Conservation (phyloP, 2,113 vertebrate genomes). For the Nibea albiflora region DNA sequence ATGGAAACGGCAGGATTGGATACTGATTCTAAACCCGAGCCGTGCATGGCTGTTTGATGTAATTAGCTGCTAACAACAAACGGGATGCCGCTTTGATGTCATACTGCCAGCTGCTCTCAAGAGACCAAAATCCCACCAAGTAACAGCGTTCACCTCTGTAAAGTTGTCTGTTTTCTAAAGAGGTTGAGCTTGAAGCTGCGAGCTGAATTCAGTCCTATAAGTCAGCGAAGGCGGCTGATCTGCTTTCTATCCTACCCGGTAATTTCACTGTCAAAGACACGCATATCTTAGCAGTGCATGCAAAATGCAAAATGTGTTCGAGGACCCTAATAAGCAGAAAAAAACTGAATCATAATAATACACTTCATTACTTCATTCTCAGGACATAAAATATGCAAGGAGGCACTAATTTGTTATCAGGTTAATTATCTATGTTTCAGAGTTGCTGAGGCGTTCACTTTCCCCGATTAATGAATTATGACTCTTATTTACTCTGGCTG, state of each 20-base stretch:
- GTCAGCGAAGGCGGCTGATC: slow-evolving; percentile 22
- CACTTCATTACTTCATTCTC: slow-evolving; percentile 77
- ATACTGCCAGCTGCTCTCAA: slow-evolving; percentile 50
- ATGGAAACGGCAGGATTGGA: slow-evolving; percentile 52
- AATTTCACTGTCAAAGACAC: slow-evolving; percentile 43
- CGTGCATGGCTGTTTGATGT: slow-evolving; percentile 67
- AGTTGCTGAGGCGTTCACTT: slow-evolving; percentile 76
- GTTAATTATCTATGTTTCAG: slow-evolving; percentile 81
- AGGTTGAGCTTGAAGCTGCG: neutral
- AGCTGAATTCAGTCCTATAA: slow-evolving; percentile 24
- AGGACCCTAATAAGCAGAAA: slow-evolving; percentile 59
- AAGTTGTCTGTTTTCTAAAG: slow-evolving; percentile 64
- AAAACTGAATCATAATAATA: slow-evolving; percentile 68
- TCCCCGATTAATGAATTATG: slow-evolving; percentile 79
- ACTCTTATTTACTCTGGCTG: slow-evolving; percentile 74
- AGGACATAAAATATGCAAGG: slow-evolving; percentile 78
- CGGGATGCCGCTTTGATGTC: slow-evolving; percentile 67
- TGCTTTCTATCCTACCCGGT: slow-evolving; percentile 21
- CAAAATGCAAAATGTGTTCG: slow-evolving; percentile 69
- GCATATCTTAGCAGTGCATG: slow-evolving; percentile 49
- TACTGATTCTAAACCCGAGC: slow-evolving; percentile 53
- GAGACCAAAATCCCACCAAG: slow-evolving; percentile 53
- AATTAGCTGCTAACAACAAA: slow-evolving; percentile 77
- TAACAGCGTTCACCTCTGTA: slow-evolving; percentile 48
- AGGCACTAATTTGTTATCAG: slow-evolving; percentile 77